These are phyloP conservation scores for Castor canadensis DNA, from an alignment of 2,113 vertebrate genomes.

Conservation along the genomic window DNA sequence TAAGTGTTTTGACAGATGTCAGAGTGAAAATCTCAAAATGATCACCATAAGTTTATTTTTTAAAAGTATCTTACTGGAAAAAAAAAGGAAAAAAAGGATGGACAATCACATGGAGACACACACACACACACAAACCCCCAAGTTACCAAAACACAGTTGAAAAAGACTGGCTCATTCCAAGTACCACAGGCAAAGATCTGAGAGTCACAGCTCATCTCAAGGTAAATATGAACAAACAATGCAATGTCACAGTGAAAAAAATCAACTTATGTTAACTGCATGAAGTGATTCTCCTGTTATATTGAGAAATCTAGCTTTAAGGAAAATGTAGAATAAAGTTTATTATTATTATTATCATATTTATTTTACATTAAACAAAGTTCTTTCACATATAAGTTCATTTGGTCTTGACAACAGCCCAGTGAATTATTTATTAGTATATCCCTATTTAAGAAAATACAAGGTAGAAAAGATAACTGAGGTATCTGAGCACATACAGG, in stretches of 20 bases:
- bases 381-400: not conserved
- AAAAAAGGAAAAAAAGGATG: not conserved
- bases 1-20: slow-evolving; percentile 19
- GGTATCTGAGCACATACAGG: not conserved
- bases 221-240: not conserved
- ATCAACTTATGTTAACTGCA: not conserved
- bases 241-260: not conserved
- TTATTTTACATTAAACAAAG: slow-evolving; percentile 26
- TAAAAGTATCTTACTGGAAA: not conserved
- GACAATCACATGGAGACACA: not conserved
- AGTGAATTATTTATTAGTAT: not conserved
- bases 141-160: not conserved
- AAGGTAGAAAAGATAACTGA: not conserved
- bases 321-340: not conserved
- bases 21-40: slow-evolving; percentile 30
- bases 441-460: not conserved
- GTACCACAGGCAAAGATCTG: not conserved
- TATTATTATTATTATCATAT: not conserved
- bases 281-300: not conserved
- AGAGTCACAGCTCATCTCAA: not conserved
- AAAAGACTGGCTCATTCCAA: not conserved
- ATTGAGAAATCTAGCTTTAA: not conserved
- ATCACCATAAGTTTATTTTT: not conserved
- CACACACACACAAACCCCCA: not conserved
- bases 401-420: not conserved